Conservation (phyloP, 1,140 invertebrate genomes). For the Yoshiicerus persimilis region DNA sequence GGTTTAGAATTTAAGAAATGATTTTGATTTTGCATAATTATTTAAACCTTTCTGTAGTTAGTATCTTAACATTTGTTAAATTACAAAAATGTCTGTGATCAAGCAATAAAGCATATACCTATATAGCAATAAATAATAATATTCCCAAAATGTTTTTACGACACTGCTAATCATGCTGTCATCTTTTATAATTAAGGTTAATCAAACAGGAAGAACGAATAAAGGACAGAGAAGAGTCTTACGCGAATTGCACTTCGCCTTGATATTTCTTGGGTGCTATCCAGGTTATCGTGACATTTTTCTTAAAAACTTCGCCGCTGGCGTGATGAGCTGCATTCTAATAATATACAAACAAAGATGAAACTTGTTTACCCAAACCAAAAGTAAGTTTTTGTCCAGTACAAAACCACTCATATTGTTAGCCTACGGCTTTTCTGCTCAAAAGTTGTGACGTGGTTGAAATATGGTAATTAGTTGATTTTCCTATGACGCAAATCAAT, state of each 20-base stretch:
- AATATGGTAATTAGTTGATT: no score
- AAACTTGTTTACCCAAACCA: no score
- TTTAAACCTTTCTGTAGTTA: no score
- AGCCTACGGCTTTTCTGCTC: no score
- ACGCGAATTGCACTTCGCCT: constrained; percentile 39
- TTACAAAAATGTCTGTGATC: no score
- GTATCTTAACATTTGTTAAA: no score
- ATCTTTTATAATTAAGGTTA: neutral
- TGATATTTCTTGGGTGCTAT: constrained; percentile 34
- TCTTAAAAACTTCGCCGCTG: constrained; percentile 28
- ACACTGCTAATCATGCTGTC: neutral
- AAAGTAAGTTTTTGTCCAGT: no score
- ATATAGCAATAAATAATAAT: neutral
- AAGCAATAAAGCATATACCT: neutral
- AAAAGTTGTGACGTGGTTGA: no score
- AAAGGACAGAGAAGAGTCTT: neutral
- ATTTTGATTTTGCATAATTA: no score
- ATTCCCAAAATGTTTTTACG: neutral
- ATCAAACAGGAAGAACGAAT: neutral
- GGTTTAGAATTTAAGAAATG: no score
- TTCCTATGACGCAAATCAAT: no score
- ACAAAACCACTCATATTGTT: no score
- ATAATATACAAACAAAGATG: neutral
- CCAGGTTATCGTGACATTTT: constrained; percentile 27
- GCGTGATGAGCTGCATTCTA: constrained; percentile 46